Evolutionary conservation across 2,888 invertebrate genomes (phyloP), one percentile per base, ranked within the genome.

Genomic region (Anoplius nigerrimus): DNA sequence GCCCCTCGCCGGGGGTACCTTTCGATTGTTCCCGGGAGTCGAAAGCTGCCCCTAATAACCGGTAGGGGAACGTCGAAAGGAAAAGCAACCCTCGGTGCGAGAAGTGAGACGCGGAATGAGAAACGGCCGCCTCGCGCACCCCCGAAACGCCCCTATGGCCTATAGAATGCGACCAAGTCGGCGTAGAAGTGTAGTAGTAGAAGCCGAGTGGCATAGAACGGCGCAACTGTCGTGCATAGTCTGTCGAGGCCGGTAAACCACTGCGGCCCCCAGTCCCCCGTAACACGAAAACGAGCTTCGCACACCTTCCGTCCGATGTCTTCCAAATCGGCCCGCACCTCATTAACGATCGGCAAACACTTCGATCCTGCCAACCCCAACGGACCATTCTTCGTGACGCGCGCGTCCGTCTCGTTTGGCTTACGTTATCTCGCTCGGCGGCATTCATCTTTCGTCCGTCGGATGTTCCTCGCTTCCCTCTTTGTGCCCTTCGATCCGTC

Each of bases 31-130:
- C 83, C 75, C 71, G 75, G 65, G 34, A 34, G 80, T 75, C 72
- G 75, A 82, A 84, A 82, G 83, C 86, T 84, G 82, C 85, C 34
- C 85, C 83, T 84, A 83, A 86, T 85, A 81, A 84, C 81, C 76
- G 34, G 66, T 58, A 73, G 34, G 80, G 81, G 73, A 75, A 78
- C 76, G 78, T 74, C 77, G 67, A 78, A 74, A 71, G 83, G 79
- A 80, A 81, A 80, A 75, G 78, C 76, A 78, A 73, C 68, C 78
- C 79, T 71, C 58, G 71, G 79, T 66, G 80, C 70, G 72, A 75
- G 75, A 72, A 75, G 62, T 72, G 71, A 77, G 78, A 76, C 71
- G 76, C 72, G 73, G 75, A 67, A 48, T 75, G 78, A 70, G 71
- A 78, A 75, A 74, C 66, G 69, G 66, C 56, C 70, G 68, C 72